These are phyloP conservation scores for Odontocolon sp. DNA, from an alignment of 2,888 invertebrate genomes.

Conservation along the genomic window DNA sequence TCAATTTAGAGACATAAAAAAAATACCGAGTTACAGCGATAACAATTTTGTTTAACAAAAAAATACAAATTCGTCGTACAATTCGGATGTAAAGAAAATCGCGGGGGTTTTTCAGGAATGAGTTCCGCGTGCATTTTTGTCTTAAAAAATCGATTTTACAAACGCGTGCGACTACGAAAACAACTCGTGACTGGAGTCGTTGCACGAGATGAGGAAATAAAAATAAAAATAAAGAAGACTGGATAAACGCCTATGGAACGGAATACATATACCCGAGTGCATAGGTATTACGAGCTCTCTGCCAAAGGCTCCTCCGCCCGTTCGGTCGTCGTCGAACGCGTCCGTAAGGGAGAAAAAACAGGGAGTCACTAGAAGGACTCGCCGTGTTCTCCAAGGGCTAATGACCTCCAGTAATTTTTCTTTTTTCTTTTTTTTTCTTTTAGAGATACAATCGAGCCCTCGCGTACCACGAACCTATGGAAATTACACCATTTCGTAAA, in stretches of 20 bases:
- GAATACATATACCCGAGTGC: constrained; percentile 28
- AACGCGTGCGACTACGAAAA: constrained; percentile 28
- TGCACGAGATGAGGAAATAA: constrained; percentile 42
- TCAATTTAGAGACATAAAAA: too few relatives aligned
- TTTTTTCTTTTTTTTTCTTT: too few relatives aligned
- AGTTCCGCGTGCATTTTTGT: background rate
- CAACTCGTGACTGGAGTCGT: constrained; percentile 53
- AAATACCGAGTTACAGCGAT: too few relatives aligned
- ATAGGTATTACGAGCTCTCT: constrained; percentile 41
- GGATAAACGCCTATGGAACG: constrained; percentile 15
- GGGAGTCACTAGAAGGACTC: background rate
- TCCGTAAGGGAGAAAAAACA: background rate
- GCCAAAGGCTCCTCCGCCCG: constrained; percentile 11
- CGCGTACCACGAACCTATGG: constrained; percentile 7
- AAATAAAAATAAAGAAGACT: constrained; percentile 23
- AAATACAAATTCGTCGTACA: too few relatives aligned
- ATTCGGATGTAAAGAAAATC: too few relatives aligned
- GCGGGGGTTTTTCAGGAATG: background rate
- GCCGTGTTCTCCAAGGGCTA: constrained; percentile 32
- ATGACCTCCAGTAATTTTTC: constrained; percentile 49
- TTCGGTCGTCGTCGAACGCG: background rate
- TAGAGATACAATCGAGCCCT: constrained; percentile 31
- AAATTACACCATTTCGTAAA: constrained; percentile 40
- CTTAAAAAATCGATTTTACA: constrained; percentile 48
- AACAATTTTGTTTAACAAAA: too few relatives aligned